Base-by-base conservation (phyloP, 2,888 invertebrate species). In the Choreutis nemorana region DNA sequence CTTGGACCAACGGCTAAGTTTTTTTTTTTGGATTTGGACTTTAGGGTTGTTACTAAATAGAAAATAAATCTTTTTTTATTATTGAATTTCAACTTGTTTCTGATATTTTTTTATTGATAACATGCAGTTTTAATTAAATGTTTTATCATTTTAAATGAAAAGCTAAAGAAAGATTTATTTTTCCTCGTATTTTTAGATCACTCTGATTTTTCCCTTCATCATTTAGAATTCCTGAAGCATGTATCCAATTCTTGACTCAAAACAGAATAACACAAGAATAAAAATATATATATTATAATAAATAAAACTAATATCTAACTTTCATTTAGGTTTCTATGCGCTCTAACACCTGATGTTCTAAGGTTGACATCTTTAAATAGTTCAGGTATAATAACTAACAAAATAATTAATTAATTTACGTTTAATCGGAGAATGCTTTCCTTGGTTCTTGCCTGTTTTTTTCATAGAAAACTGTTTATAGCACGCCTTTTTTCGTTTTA, bases 281-380 rank as follows among this genome's bases (percentile, higher is more conserved):
- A 30, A 35, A 32, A 37, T 35, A 43, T 36, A 45, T 42, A 41
- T 40, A 33, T 41, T 42, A 36, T 40, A 41, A 44, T 45, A 39
- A 48, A 31, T 29, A 37, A 40, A 39, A 42, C 37, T 36, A 45
- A 45, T 47, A 52, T 39, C 50, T 30, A 42, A 47, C 49, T 50
- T 48, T 52, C 66, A 65, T 59, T 50, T 79, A 80, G 80, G 79
- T 80, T 80, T 67, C 73, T 80, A 68, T 73, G 78, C 48, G 80
- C 80, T 56, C 62, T 80, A 67, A 80, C 80, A 49, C 80, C 80
- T 48, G 80, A 80, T 51, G 80, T 80, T 49, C 68, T 80, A 56
- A 73, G 80, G 68, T 64, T 80, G 71, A 80, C 80, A 36, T 77
- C 80, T 52, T 78, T 80, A 50, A 78, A 80, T 66, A 71, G 60